Evolutionary conservation across 2,113 vertebrate genomes (phyloP).

Genomic region (Centrocercus urophasianus): DNA sequence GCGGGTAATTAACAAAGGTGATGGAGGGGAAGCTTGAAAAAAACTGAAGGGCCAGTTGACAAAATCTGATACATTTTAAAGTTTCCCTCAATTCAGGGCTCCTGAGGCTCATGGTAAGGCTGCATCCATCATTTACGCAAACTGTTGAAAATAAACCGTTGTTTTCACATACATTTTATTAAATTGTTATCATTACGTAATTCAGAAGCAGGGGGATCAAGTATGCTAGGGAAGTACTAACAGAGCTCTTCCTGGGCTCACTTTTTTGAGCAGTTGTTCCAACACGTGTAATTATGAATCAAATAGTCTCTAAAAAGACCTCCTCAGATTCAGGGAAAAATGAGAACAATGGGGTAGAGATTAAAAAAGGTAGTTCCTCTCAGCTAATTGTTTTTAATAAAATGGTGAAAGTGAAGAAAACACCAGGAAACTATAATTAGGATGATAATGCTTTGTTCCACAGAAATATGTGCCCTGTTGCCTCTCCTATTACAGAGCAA

Average conservation of each 20-base stretch:
- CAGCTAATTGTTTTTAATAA: slow-evolving; percentile 79
- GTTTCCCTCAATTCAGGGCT: not conserved
- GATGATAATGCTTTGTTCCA: slow-evolving; percentile 77
- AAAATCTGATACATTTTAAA: slow-evolving; percentile 31
- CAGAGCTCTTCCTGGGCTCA: slow-evolving; percentile 64
- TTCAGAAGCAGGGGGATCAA: slow-evolving; percentile 37
- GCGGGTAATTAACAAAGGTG: slow-evolving; percentile 45
- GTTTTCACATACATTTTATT: slow-evolving; percentile 33
- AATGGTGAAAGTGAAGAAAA: slow-evolving; percentile 75
- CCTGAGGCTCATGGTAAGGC: not conserved
- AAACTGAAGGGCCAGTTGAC: not conserved
- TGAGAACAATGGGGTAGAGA: slow-evolving; percentile 72
- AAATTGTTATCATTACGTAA: not conserved
- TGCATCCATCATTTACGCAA: not conserved
- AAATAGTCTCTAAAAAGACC: slow-evolving; percentile 71
- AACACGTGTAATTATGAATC: slow-evolving; percentile 71
- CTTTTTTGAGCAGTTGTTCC: slow-evolving; percentile 66
- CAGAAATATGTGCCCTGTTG: slow-evolving; percentile 58
- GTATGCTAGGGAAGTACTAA: slow-evolving; percentile 50
- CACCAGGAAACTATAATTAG: slow-evolving; percentile 73
- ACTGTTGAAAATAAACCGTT: slow-evolving; percentile 13
- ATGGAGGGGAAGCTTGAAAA: slow-evolving; percentile 17
- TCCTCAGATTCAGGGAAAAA: slow-evolving; percentile 66
- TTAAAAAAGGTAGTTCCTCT: slow-evolving; percentile 72
- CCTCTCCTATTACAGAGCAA: slow-evolving; percentile 49